Base-by-base conservation (phyloP, 2,888 invertebrate species). In the Acleris cristana region DNA sequence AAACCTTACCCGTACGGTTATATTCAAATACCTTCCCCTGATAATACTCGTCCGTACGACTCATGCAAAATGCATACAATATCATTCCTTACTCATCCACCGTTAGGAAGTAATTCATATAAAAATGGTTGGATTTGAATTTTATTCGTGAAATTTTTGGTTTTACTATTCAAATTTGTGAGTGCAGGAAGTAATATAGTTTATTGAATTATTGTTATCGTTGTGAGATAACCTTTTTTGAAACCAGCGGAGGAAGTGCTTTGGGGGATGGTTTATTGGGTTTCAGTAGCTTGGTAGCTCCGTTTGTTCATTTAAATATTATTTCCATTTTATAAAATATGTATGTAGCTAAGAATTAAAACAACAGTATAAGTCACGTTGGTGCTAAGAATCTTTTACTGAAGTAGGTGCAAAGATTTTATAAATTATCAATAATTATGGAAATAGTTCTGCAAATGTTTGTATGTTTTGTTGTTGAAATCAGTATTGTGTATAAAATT, bases 31-130 rank as follows among this genome's bases (percentile, higher is more conserved):
- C 88, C 86, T 85, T 79, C 79, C 83, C 87, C 86, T 88, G 89
- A 91, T 92, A 90, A 91, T 90, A 87, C 40, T 40, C 40, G 34
- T 34, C 34, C 34, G 40, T 5, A 40, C 84, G 82, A 76, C 88
- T 88, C 90, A 90, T 91, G 89, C 86, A 91, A 91, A 91, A 90
- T 92, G 90, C 91, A 92, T 89, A 89, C 89, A 91, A 89, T 91
- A 90, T 89, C 88, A 90, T 91, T 89, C 87, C 89, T 91, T 88
- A 88, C 87, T 86, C 86, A 85, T 88, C 87, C 87, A 82, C 82
- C 87, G 84, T 87, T 88, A 83, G 78, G 74, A 73, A 83, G 87
- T 92, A 90, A 92, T 90, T 92, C 90, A 92, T 88, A 84, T 87
- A 86, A 86, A 89, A 89, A 84, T 89, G 86, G 84, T 85, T 83